These are phyloP conservation scores for Eumerus sabulonum DNA, from an alignment of 2,888 invertebrate genomes.

Conservation along the genomic window DNA sequence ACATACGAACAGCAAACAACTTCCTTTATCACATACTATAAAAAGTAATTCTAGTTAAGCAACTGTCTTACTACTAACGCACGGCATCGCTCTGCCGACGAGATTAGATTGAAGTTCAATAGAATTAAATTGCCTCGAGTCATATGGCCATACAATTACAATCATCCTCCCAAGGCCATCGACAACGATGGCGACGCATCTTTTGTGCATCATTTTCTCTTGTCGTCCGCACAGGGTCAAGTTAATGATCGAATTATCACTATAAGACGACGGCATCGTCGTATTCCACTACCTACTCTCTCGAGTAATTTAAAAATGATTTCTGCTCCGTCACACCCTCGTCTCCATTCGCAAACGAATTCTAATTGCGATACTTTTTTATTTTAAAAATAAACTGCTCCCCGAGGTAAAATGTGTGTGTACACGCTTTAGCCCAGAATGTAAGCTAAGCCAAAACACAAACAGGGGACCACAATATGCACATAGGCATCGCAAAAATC, in stretches of 20 bases:
- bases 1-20: no score
- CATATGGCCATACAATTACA: conserved; percentile 9
- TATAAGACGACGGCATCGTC: no score
- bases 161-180: conserved; percentile 24
- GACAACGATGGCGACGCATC: conserved; percentile 29
- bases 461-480: conserved; percentile 24
- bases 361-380: conserved; percentile 37
- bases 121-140: no score
- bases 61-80: not conserved
- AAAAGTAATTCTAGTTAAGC: not conserved
- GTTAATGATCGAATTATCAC: conserved; percentile 2
- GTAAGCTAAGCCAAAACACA: no score
- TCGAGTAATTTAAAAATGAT: no score
- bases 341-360: conserved; percentile 23
- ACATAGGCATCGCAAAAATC: conserved; percentile 30
- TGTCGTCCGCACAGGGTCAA: not conserved
- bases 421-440: not conserved
- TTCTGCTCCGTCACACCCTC: not conserved
- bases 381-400: conserved; percentile 52
- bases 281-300: no score
- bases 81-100: not conserved
- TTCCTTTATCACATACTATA: no score
- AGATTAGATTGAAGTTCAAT: conserved; percentile 24
- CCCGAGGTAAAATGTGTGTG: conserved; percentile 32
- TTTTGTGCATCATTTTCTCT: conserved; percentile 13